Conservation (phyloP, 2,888 invertebrate species). For the Theodoxus fluviatilis region DNA sequence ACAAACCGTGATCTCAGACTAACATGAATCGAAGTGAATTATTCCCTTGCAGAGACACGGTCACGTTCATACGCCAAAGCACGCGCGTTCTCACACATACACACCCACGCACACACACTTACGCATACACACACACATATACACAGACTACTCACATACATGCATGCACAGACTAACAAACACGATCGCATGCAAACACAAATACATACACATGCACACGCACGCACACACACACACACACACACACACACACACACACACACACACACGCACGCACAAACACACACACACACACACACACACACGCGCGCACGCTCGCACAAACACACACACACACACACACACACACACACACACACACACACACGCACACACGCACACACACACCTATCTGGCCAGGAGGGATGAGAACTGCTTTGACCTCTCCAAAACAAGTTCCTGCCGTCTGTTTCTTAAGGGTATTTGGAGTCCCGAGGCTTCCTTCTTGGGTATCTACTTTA, state of each 20-base stretch:
- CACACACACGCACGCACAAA: conserved; percentile 9
- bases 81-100: not conserved
- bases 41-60: not conserved
- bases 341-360: not conserved
- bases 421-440: too few relatives aligned
- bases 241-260: not conserved
- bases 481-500: too few relatives aligned
- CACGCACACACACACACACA: conserved; percentile 9
- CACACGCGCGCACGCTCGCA: not conserved
- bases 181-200: conserved; percentile 1
- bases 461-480: too few relatives aligned
- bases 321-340: not conserved
- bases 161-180: not conserved
- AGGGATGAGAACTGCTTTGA: too few relatives aligned
- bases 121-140: conserved; percentile 4
- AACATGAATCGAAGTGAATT: too few relatives aligned
- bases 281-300: conserved; percentile 12
- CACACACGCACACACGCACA: not conserved
- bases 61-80: not conserved
- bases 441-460: too few relatives aligned
- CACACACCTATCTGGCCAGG: too few relatives aligned
- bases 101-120: conserved; percentile 1
- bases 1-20: too few relatives aligned
- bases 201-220: not conserved
- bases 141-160: not conserved